phyloP scores from a whole-genome alignment of 2,888 invertebrate genomes.

The Patella pellucida region DNA sequence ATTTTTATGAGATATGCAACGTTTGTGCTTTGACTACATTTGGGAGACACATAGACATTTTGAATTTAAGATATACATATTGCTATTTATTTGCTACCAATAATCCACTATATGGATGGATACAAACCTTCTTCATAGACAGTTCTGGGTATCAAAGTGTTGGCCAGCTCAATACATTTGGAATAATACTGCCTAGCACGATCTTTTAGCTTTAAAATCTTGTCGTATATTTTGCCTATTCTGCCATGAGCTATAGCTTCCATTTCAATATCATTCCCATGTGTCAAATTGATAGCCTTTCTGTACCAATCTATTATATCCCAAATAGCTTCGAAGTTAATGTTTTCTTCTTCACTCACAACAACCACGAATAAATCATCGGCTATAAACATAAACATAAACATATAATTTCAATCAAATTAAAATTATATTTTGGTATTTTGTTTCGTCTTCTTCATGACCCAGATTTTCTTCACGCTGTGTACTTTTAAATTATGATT shows the following conservation, averaged over 20 bases:
- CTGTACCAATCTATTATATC: slow-evolving; percentile 54
- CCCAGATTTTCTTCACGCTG: background rate
- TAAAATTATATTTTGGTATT: background rate
- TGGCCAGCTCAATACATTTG: slow-evolving; percentile 43
- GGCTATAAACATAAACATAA: slow-evolving; percentile 30
- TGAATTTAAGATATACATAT: too few relatives aligned
- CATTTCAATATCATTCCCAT: slow-evolving; percentile 39
- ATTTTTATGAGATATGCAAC: too few relatives aligned
- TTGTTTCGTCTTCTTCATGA: background rate
- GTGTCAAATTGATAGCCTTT: slow-evolving; percentile 38
- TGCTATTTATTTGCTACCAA: too few relatives aligned
- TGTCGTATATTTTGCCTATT: slow-evolving; percentile 44
- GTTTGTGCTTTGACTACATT: too few relatives aligned
- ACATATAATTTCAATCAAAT: background rate
- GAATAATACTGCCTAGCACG: slow-evolving; percentile 44
- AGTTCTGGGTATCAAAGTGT: slow-evolving; percentile 38
- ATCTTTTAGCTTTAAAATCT: slow-evolving; percentile 45
- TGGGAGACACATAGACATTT: too few relatives aligned
- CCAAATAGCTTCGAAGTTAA: slow-evolving; percentile 52
- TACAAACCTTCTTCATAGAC: slow-evolving; percentile 36
- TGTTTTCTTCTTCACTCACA: slow-evolving; percentile 42
- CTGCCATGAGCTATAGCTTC: slow-evolving; percentile 48
- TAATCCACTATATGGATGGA: too few relatives aligned
- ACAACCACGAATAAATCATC: slow-evolving; percentile 40
- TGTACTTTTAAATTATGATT: too few relatives aligned